phyloP scores from a whole-genome alignment of 2,113 vertebrate species.

The Brachyhypopomus occidentalis region DNA sequence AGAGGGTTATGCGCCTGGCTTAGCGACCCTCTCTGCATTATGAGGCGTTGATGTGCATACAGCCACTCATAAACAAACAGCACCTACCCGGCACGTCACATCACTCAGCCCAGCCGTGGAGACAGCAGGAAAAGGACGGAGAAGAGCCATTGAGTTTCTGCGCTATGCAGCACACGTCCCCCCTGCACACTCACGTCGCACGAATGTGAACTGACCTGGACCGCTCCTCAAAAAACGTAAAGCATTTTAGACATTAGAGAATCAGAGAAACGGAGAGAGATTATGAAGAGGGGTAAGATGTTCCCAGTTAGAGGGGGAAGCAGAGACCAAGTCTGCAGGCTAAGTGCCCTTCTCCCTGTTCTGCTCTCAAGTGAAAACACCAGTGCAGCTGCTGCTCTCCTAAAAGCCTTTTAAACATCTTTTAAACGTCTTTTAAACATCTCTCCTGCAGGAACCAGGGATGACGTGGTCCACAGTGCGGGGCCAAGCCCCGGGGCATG shows the following conservation, averaged over 20 bases:
- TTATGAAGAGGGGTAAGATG: not conserved
- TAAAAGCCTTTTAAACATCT: constrained; percentile 40
- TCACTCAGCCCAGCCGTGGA: constrained; percentile 32
- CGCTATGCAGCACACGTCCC: too few species aligned
- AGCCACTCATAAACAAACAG: constrained; percentile 50
- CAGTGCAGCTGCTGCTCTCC: constrained; percentile 19
- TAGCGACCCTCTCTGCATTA: constrained; percentile 53
- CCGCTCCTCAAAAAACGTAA: not conserved
- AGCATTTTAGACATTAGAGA: constrained; percentile 6
- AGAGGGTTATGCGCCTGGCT: constrained; percentile 44
- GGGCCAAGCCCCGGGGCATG: not conserved
- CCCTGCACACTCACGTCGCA: too few species aligned
- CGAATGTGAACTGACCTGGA: too few species aligned
- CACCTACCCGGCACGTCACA: constrained; percentile 27
- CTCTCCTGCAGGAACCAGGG: constrained; percentile 19
- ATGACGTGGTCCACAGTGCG: constrained; percentile 9
- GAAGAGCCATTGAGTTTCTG: not conserved
- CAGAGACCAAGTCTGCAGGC: constrained; percentile 22
- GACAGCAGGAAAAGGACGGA: constrained; percentile 7
- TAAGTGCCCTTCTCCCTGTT: constrained; percentile 34
- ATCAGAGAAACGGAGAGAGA: constrained; percentile 12
- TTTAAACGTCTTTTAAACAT: constrained; percentile 41
- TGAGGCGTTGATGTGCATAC: constrained; percentile 47
- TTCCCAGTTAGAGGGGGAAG: not conserved
- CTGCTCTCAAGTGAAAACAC: constrained; percentile 29